Evolutionary conservation across 2,797 vertebrate genomes (phyloP).

Genomic region (Aeoliscus strigatus): DNA sequence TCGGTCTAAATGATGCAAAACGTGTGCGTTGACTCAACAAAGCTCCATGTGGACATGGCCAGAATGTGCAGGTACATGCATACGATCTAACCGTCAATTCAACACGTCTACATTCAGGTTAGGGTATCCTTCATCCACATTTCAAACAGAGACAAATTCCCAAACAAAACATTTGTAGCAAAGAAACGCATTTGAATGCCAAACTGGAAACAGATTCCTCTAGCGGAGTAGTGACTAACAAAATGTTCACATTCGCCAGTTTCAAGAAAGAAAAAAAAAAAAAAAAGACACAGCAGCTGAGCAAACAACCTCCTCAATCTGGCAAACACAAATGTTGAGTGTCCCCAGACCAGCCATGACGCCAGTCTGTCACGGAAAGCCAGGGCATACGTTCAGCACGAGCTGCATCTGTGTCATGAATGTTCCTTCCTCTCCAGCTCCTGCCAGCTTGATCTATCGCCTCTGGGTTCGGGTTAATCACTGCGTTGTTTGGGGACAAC

Average conservation of each 20-base stretch:
- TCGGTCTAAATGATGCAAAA: too few species aligned
- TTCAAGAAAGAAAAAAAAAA: conserved; percentile 26
- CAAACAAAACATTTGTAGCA: conserved; percentile 13
- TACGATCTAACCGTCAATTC: too few species aligned
- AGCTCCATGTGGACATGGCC: too few species aligned
- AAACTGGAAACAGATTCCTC: conserved; percentile 25
- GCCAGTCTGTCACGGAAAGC: conserved; percentile 22
- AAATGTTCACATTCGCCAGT: conserved; percentile 39
- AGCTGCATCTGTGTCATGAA: conserved; percentile 25
- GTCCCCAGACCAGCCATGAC: conserved; percentile 33
- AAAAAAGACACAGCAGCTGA: conserved; percentile 52
- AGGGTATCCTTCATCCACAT: too few species aligned
- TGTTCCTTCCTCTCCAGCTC: conserved; percentile 8
- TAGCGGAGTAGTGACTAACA: conserved; percentile 26
- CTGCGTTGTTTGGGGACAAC: conserved; percentile 29
- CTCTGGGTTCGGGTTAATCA: conserved; percentile 34
- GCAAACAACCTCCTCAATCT: conserved; percentile 52
- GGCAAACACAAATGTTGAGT: conserved; percentile 43
- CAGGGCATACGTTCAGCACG: conserved; percentile 27
- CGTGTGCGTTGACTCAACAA: too few species aligned
- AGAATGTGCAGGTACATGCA: too few species aligned
- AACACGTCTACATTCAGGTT: too few species aligned
- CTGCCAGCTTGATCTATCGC: conserved; percentile 40
- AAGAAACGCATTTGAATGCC: conserved; percentile 19
- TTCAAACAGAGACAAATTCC: conserved; percentile 3